Evolutionary conservation across 1,140 invertebrate genomes (phyloP), one percentile per base, ranked within the genome.

Genomic region (Delia radicum): DNA sequence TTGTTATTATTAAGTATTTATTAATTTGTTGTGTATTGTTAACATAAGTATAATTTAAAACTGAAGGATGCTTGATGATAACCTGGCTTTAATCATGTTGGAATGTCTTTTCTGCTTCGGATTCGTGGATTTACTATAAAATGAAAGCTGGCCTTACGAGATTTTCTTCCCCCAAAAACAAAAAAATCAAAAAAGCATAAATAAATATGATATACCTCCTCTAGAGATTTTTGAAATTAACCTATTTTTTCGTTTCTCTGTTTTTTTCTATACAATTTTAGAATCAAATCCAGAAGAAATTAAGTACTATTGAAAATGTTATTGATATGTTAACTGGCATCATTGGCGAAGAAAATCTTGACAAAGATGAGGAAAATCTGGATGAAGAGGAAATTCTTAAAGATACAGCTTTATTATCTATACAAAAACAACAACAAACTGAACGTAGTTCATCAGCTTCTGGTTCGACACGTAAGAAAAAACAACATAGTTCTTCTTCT

Each of bases 271-370:
- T 42, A 15, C 69, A 37, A 10, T 42, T 78, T 18, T 75, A 94
- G 93, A 89, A 91, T 82, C 93, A 94, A 89, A 94, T 95, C 76
- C 92, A 94, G 86, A 93, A 91, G 79, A 94, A 94, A 88, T 87
- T 94, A 86, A 94, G 93, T 85, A 93, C 93, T 0, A 93, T 94
- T 79, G 91, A 92, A 85, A 94, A 94, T 85, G 93, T 94, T 1
- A 93, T 95, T 78, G 93, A 95, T 79, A 94, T 94, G 92, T 86
- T 95, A 65, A 93, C 92, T 33, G 91, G 91, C 27, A 93, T 94
- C 78, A 94, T 95, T 3, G 80, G 77, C 12, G 82, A 81, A 7
- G 76, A 77, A 18, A 74, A 77, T 13, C 42, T 76, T 13, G 75
- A 76, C 8, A 74, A 65, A 15, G 75, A 76, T 27, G 72, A 76